Conservation (phyloP, 2,113 vertebrate species). For the Silurus glanis region DNA sequence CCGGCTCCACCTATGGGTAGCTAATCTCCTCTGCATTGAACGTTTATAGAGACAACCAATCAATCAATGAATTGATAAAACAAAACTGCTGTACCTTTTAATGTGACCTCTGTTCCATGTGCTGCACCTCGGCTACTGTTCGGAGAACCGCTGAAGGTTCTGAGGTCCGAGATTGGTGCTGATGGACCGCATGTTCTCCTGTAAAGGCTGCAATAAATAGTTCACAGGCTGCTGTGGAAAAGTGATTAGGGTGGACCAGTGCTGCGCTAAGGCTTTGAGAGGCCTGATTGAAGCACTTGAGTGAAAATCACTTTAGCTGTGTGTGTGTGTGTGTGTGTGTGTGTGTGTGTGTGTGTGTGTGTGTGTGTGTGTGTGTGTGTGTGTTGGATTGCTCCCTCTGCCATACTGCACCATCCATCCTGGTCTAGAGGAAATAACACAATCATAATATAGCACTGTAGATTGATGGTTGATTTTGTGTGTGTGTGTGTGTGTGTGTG, state of each 20-base stretch:
- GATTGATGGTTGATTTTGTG: slow-evolving; percentile 47
- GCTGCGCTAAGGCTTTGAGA: slow-evolving; percentile 29
- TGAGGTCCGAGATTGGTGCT: neutral
- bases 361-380: slow-evolving; percentile 16
- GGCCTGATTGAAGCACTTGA: slow-evolving; percentile 39
- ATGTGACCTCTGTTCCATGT: neutral
- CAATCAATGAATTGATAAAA: too few relatives aligned
- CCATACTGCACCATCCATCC: slow-evolving; percentile 36
- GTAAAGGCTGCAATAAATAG: slow-evolving; percentile 3
- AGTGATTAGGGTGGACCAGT: slow-evolving; percentile 44
- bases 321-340: slow-evolving; percentile 23
- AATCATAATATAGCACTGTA: slow-evolving; percentile 51
- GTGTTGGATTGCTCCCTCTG: neutral
- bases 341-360: slow-evolving; percentile 7
- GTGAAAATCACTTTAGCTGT: slow-evolving; percentile 40
- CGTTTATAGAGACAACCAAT: too few relatives aligned
- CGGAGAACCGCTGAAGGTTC: neutral
- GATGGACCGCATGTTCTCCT: slow-evolving; percentile 9
- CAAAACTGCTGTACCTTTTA: too few relatives aligned
- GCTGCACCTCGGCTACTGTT: too few relatives aligned
- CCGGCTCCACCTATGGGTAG: too few relatives aligned
- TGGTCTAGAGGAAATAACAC: slow-evolving; percentile 43
- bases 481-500: neutral
- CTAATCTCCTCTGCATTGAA: too few relatives aligned
- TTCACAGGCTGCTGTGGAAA: slow-evolving; percentile 31